phyloP scores from a whole-genome alignment of 2,797 vertebrate species.

The Moxostoma hubbsi region DNA sequence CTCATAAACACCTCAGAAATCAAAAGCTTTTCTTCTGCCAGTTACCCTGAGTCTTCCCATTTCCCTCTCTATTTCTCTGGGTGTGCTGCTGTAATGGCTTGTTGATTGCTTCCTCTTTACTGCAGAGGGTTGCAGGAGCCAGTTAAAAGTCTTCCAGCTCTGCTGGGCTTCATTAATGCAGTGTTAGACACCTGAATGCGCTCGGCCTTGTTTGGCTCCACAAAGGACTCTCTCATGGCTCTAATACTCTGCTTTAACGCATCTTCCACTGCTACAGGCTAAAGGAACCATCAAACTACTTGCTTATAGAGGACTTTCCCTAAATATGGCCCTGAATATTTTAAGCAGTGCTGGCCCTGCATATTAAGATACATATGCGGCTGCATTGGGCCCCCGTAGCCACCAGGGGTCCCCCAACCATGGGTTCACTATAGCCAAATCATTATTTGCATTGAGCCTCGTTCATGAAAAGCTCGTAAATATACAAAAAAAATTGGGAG shows the following conservation, averaged over 20 bases:
- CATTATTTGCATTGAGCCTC: too few relatives aligned
- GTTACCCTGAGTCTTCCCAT: neutral
- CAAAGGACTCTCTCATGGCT: neutral
- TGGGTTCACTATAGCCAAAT: too few relatives aligned
- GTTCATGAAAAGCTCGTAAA: too few relatives aligned
- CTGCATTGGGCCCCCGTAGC: too few relatives aligned
- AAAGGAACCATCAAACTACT: neutral
- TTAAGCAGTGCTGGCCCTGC: neutral
- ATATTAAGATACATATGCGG: too few relatives aligned
- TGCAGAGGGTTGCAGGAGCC: neutral
- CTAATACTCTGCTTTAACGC: neutral
- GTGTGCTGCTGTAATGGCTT: constrained; percentile 13
- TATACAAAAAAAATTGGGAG: too few relatives aligned
- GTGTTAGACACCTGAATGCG: constrained; percentile 6
- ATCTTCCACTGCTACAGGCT: neutral
- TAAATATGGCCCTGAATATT: neutral
- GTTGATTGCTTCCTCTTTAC: constrained; percentile 29
- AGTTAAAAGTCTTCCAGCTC: constrained; percentile 6
- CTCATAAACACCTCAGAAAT: constrained; percentile 2
- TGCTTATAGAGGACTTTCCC: neutral
- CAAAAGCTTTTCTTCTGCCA: constrained; percentile 6
- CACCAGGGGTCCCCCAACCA: too few relatives aligned
- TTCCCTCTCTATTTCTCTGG: neutral
- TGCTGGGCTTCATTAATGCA: constrained; percentile 18
- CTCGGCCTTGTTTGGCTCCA: neutral